phyloP scores from a whole-genome alignment of 2,797 vertebrate genomes.

The Pelodytes ibericus region DNA sequence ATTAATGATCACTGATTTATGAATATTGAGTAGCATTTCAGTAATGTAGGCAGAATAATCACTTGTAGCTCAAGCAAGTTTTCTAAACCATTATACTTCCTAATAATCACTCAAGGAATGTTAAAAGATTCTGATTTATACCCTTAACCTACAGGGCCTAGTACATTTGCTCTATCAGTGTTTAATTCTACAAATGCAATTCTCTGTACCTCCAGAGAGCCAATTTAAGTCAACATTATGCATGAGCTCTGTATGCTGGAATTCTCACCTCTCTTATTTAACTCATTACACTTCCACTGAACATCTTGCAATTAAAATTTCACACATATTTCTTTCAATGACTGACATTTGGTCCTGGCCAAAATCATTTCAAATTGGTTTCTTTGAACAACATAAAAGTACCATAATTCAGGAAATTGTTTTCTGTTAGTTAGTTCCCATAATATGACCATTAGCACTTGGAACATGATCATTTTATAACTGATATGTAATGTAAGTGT shows the following conservation, averaged over 20 bases:
- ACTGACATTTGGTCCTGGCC: slow-evolving; percentile 79
- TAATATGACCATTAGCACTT: slow-evolving; percentile 16
- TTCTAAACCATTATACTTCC: slow-evolving; percentile 66
- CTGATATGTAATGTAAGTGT: slow-evolving; percentile 9
- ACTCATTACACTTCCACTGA: slow-evolving; percentile 77
- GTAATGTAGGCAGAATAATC: slow-evolving; percentile 71
- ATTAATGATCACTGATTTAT: slow-evolving; percentile 82
- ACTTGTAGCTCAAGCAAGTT: slow-evolving; percentile 65
- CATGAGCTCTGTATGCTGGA: slow-evolving; percentile 72
- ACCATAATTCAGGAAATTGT: slow-evolving; percentile 65
- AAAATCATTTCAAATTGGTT: slow-evolving; percentile 70
- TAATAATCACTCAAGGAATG: slow-evolving; percentile 76
- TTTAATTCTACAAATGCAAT: slow-evolving; percentile 75
- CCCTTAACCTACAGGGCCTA: slow-evolving; percentile 77
- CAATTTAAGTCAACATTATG: slow-evolving; percentile 82
- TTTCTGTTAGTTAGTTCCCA: slow-evolving; percentile 50
- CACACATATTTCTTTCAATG: slow-evolving; percentile 73
- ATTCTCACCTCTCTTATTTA: slow-evolving; percentile 80
- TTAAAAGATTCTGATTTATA: slow-evolving; percentile 83
- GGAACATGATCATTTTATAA: slow-evolving; percentile 38
- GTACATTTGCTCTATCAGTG: slow-evolving; percentile 75
- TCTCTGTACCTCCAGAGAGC: slow-evolving; percentile 73
- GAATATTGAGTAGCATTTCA: slow-evolving; percentile 77
- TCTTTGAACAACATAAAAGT: slow-evolving; percentile 68
- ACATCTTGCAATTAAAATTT: slow-evolving; percentile 83